These are phyloP conservation scores for Calliscelio sp. DNA, from an alignment of 2,888 invertebrate species.

Conservation along the genomic window DNA sequence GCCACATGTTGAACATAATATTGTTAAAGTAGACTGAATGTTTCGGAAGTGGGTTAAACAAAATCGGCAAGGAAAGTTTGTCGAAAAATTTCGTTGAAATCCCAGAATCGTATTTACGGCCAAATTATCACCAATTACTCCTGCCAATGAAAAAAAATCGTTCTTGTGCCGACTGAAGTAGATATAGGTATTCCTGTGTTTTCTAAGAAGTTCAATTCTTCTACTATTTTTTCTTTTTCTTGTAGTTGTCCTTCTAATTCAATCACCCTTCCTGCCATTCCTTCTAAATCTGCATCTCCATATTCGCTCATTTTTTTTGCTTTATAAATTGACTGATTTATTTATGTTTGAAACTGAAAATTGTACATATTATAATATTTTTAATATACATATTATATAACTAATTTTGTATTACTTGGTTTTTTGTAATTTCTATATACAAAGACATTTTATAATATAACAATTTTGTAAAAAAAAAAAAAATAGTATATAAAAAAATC, in stretches of 20 bases:
- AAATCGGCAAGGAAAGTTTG: constrained; percentile 38
- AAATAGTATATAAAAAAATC: no score
- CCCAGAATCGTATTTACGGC: constrained; percentile 36
- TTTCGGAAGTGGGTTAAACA: constrained; percentile 20
- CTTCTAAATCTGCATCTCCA: constrained; percentile 40
- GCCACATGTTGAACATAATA: constrained; percentile 34
- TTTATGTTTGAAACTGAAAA: no score
- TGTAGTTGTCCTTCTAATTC: no score
- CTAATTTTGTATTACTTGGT: no score
- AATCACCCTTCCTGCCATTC: no score
- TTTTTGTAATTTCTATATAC: no score
- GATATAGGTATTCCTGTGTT: constrained; percentile 20
- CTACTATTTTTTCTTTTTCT: no score
- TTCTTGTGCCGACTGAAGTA: constrained; percentile 4
- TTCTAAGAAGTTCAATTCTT: constrained; percentile 46
- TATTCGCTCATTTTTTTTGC: no score
- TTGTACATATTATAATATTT: constrained; percentile 22
- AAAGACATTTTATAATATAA: no score
- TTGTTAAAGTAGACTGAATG: constrained; percentile 21
- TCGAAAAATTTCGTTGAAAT: constrained; percentile 35
- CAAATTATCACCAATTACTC: constrained; percentile 36
- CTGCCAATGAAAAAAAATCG: constrained; percentile 12
- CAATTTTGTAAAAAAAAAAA: no score
- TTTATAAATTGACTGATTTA: no score
- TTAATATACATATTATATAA: no score